These are phyloP conservation scores for Archips crataeganus DNA, from an alignment of 2,888 invertebrate species.

Conservation along the genomic window DNA sequence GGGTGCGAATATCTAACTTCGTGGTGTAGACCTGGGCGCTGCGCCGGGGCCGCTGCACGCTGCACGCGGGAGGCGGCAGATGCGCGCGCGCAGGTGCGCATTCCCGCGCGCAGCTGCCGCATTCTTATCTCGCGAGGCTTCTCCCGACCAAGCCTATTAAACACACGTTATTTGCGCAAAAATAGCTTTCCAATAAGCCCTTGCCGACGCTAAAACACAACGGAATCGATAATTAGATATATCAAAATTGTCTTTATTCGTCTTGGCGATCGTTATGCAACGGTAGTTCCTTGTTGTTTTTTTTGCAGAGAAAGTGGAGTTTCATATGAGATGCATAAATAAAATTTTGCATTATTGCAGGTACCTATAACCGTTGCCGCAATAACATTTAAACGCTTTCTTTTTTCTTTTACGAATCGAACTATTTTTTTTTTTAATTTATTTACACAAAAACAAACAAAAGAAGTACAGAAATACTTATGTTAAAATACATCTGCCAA, in stretches of 20 bases:
- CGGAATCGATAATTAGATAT: background rate
- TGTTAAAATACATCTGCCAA: too few relatives aligned
- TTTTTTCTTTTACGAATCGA: background rate
- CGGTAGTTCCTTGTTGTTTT: background rate
- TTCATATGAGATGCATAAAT: background rate
- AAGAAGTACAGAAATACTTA: too few relatives aligned
- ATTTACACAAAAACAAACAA: too few relatives aligned
- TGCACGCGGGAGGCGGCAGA: constrained; percentile 23
- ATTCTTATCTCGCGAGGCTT: constrained; percentile 42
- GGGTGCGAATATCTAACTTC: too few relatives aligned
- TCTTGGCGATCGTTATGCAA: background rate
- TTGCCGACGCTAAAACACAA: background rate
- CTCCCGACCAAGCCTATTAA: background rate
- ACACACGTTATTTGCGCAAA: background rate
- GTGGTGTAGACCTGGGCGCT: too few relatives aligned
- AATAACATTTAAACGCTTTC: background rate
- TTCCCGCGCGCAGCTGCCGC: constrained; percentile 46
- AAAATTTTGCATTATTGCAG: background rate
- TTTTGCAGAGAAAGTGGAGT: background rate
- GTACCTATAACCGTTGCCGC: background rate
- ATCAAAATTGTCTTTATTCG: background rate
- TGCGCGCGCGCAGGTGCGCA: constrained; percentile 46
- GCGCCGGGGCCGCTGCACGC: too few relatives aligned
- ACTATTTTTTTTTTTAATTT: too few relatives aligned
- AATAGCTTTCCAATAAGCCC: background rate